Evolutionary conservation across 2,888 invertebrate species (phyloP).

Genomic region (Melipona bicolor): DNA sequence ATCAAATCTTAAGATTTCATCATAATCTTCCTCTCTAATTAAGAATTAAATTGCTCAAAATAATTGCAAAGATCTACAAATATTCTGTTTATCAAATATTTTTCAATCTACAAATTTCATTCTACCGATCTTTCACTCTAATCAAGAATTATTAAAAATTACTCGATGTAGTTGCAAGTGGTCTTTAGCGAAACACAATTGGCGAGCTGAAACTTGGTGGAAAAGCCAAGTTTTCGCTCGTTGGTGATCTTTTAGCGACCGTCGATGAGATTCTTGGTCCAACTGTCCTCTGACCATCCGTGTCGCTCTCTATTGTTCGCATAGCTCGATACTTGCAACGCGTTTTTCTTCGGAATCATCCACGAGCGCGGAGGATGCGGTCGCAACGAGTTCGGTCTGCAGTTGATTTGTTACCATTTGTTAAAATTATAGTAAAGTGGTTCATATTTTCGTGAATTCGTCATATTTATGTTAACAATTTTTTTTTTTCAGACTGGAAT

Average conservation of each 20-base stretch:
- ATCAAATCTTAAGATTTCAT: not conserved
- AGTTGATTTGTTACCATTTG: slow-evolving; percentile 55
- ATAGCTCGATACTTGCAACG: slow-evolving; percentile 26
- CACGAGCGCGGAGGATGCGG: slow-evolving; percentile 11
- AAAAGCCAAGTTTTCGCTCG: not conserved
- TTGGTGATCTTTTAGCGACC: not conserved
- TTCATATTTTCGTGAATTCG: too few species aligned
- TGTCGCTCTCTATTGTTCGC: slow-evolving; percentile 1
- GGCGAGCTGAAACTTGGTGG: not conserved
- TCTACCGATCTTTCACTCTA: not conserved
- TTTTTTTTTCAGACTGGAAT: not conserved
- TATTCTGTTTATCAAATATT: not conserved
- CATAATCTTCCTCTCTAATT: not conserved
- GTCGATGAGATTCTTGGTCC: slow-evolving; percentile 29
- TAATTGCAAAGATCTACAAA: not conserved
- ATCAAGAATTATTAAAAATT: not conserved
- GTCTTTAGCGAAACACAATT: not conserved
- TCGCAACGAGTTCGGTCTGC: slow-evolving; percentile 22
- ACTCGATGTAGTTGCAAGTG: not conserved
- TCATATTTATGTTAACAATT: too few species aligned
- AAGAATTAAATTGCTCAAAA: not conserved
- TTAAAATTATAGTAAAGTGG: slow-evolving; percentile 45
- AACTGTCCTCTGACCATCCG: slow-evolving; percentile 42
- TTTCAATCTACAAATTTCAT: not conserved
- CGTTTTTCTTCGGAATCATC: slow-evolving; percentile 36